These are phyloP conservation scores for Drosophila truncata DNA, from an alignment of 1,140 invertebrate species.

Conservation along the genomic window DNA sequence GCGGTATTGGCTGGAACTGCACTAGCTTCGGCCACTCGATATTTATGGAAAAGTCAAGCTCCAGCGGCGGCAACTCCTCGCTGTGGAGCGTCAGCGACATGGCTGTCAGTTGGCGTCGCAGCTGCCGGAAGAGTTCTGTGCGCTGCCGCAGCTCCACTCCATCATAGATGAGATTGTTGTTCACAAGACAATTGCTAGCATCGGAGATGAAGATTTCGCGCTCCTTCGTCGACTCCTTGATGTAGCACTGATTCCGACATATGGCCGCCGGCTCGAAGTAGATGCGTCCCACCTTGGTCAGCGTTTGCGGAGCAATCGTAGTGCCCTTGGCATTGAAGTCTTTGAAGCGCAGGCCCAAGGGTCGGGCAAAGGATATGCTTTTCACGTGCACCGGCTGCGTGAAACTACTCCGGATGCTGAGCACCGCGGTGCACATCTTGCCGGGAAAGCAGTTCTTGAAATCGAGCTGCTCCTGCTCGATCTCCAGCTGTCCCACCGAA, in stretches of 20 bases:
- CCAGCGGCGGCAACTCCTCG: constrained; percentile 70
- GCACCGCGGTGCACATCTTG: constrained; percentile 90
- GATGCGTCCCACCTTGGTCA: constrained; percentile 87
- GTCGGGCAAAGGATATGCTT: constrained; percentile 76
- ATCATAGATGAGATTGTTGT: constrained; percentile 73
- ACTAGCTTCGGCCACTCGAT: constrained; percentile 83
- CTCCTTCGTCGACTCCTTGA: constrained; percentile 68
- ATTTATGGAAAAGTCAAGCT: constrained; percentile 73
- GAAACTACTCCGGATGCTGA: constrained; percentile 92
- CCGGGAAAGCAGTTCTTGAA: constrained; percentile 95
- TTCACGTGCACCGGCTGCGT: constrained; percentile 89
- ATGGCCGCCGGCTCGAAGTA: constrained; percentile 89
- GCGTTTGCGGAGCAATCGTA: constrained; percentile 81
- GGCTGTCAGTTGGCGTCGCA: constrained; percentile 64
- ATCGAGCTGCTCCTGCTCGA: constrained; percentile 88
- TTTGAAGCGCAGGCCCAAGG: constrained; percentile 67
- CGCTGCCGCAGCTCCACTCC: constrained; percentile 73
- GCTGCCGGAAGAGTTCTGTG: constrained; percentile 71
- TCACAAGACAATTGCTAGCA: constrained; percentile 22
- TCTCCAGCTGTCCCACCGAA: constrained; percentile 87
- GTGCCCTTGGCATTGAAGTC: constrained; percentile 86
- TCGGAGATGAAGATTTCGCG: constrained; percentile 26
- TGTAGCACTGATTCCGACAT: constrained; percentile 92
- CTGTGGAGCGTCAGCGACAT: constrained; percentile 72
- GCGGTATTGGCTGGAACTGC: constrained; percentile 49